Evolutionary conservation across 2,888 invertebrate genomes (phyloP).

Genomic region (Chloroclystis v-ata): DNA sequence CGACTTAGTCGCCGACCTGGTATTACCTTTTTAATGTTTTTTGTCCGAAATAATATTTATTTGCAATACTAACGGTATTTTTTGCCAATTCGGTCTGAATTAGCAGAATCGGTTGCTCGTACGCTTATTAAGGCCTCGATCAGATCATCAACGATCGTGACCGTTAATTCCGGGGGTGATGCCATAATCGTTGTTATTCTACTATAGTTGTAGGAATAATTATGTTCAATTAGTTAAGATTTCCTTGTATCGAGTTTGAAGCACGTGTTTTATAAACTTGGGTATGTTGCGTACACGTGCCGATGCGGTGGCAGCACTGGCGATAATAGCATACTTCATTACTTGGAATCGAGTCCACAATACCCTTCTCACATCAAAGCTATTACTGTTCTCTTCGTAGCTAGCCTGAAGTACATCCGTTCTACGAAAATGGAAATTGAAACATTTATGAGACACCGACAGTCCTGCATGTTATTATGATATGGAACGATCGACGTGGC

Average conservation of each 20-base stretch:
- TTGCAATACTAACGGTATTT: slow-evolving; percentile 65
- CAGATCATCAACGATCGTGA: slow-evolving; percentile 34
- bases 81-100: slow-evolving; percentile 48
- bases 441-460: slow-evolving; percentile 6
- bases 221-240: slow-evolving; percentile 9
- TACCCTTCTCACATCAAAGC: slow-evolving; percentile 39
- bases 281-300: slow-evolving; percentile 39
- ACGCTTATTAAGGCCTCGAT: slow-evolving; percentile 63
- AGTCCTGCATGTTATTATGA: slow-evolving; percentile 9
- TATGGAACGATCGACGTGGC: slow-evolving; percentile 1
- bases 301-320: slow-evolving; percentile 17
- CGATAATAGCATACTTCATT: slow-evolving; percentile 46
- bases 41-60: slow-evolving; percentile 70
- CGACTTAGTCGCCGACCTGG: slow-evolving; percentile 59
- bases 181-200: slow-evolving; percentile 18
- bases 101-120: slow-evolving; percentile 45
- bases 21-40: slow-evolving; percentile 70
- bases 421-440: slow-evolving; percentile 10
- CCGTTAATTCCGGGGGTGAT: slow-evolving; percentile 47
- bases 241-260: slow-evolving; percentile 30
- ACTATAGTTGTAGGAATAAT: slow-evolving; percentile 1
- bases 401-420: slow-evolving; percentile 6
- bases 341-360: slow-evolving; percentile 44
- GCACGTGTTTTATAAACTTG: slow-evolving; percentile 37
- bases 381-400: slow-evolving; percentile 27